These are phyloP conservation scores for Pantala flavescens DNA, from an alignment of 1,140 invertebrate species.

Conservation along the genomic window DNA sequence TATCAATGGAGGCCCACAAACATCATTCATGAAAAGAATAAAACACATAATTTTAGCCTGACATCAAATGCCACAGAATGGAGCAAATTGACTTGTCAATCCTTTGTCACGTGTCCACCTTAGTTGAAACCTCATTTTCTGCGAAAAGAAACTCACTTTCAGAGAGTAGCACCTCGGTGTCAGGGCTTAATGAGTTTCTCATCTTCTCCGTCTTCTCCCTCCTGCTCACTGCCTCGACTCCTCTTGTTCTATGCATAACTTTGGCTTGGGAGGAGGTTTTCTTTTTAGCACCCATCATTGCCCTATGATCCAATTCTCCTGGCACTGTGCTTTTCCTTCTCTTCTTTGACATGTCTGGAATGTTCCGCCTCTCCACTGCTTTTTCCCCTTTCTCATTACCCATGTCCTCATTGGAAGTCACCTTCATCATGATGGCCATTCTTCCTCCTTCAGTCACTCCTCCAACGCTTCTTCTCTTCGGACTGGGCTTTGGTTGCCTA, in stretches of 20 bases:
- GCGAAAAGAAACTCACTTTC: not conserved
- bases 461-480: not conserved
- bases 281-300: not conserved
- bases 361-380: not conserved
- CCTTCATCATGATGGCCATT: not conserved
- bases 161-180: not conserved
- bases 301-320: not conserved
- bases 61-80: not conserved
- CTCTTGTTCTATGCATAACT: not conserved
- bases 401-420: not conserved
- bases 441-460: not conserved
- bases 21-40: not conserved
- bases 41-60: not conserved
- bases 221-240: not conserved
- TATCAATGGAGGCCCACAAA: not conserved
- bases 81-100: not conserved
- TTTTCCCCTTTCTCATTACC: not conserved
- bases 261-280: not conserved
- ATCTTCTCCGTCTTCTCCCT: not conserved
- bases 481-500: not conserved
- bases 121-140: not conserved
- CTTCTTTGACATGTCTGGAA: not conserved
- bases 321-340: not conserved
- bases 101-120: conserved; percentile 3
- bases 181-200: not conserved